Evolutionary conservation across 2,113 vertebrate genomes (phyloP).

Genomic region (Rafetus swinhoei): DNA sequence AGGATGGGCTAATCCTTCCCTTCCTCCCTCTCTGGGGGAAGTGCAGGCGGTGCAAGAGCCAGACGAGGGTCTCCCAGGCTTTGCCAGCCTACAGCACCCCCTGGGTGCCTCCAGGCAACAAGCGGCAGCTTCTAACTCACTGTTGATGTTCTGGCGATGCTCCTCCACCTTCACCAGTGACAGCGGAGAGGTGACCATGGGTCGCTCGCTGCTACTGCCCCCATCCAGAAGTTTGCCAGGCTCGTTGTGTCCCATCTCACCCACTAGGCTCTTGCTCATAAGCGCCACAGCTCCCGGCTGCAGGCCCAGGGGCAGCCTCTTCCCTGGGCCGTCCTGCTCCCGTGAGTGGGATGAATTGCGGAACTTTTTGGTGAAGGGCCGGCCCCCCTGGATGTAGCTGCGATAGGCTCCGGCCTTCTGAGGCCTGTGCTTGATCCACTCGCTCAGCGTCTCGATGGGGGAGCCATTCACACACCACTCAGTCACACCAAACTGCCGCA

Average conservation of each 20-base stretch:
- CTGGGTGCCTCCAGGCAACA: not conserved
- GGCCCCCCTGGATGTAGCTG: constrained; percentile 90
- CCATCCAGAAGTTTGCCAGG: constrained; percentile 59
- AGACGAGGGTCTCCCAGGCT: too few relatives aligned
- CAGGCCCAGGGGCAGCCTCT: constrained; percentile 64
- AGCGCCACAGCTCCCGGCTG: constrained; percentile 46
- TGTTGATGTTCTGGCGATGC: constrained; percentile 79
- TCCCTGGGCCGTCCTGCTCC: constrained; percentile 36
- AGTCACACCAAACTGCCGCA: constrained; percentile 96
- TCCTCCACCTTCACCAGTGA: constrained; percentile 77
- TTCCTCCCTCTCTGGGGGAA: not conserved
- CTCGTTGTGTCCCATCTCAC: constrained; percentile 52
- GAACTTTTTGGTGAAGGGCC: constrained; percentile 91
- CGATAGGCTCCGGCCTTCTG: constrained; percentile 94
- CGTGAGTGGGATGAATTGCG: constrained; percentile 69
- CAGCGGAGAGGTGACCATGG: constrained; percentile 65
- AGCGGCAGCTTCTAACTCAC: constrained; percentile 56
- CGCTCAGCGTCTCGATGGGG: constrained; percentile 97
- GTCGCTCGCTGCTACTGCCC: constrained; percentile 17
- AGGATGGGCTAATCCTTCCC: not conserved
- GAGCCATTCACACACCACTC: constrained; percentile 98
- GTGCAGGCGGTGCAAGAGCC: not conserved
- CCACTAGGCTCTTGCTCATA: constrained; percentile 57
- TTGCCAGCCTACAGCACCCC: not conserved
- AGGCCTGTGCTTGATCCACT: constrained; percentile 94